A percentile compares a stretch with the other conserved stretches of the same genome.
Conservation (phyloP, 2,113 vertebrate species). For the Anhinga anhinga region DNA sequence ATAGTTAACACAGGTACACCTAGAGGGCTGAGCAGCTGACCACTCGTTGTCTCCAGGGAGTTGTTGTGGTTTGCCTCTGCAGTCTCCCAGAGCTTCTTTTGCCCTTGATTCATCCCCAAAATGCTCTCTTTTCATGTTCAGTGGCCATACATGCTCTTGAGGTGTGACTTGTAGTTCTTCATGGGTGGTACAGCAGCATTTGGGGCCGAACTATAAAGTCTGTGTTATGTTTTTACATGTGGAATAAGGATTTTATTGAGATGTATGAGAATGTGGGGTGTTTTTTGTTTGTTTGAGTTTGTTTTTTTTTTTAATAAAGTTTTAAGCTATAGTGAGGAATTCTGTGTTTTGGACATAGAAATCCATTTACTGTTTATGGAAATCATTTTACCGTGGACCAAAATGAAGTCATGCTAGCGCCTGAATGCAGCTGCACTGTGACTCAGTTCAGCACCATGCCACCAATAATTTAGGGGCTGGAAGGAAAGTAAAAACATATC, state of each 20-base stretch:
- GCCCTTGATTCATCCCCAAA: not conserved
- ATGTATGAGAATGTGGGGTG: not conserved
- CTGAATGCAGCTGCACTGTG: not conserved
- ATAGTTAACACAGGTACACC: not conserved
- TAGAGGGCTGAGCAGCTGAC: not conserved
- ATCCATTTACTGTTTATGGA: not conserved
- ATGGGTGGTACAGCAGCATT: not conserved
- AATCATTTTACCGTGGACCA: not conserved
- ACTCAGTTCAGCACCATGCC: not conserved
- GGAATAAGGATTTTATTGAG: not conserved
- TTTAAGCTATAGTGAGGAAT: not conserved
- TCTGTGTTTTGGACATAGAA: not conserved
- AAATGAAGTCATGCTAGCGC: not conserved
- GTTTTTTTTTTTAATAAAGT: not conserved
- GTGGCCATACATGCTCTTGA: not conserved
- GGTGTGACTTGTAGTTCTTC: not conserved
- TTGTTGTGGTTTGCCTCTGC: not conserved
- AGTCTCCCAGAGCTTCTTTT: not conserved
- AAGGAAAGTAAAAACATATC: not conserved
- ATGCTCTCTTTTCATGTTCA: not conserved
- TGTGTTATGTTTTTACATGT: not conserved
- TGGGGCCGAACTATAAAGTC: not conserved
- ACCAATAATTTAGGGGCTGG: not conserved
- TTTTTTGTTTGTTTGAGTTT: not conserved
- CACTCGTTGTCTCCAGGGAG: not conserved